Conservation (phyloP, 2,113 vertebrate genomes). For the Halcyon senegalensis region DNA sequence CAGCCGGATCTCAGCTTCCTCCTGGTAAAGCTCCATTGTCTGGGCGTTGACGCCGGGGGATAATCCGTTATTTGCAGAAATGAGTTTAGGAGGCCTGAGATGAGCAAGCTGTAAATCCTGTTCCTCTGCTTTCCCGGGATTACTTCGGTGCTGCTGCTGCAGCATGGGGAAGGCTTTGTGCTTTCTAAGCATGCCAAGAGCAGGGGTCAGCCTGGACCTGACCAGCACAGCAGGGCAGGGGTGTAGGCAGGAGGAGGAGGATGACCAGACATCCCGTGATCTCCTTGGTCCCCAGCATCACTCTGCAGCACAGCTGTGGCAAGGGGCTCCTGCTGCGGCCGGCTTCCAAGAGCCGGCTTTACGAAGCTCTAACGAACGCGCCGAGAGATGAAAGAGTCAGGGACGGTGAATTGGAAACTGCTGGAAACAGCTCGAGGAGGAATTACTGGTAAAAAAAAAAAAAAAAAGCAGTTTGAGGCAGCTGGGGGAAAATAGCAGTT, state of each 20-base stretch:
- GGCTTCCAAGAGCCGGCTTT: not conserved
- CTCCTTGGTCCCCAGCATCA: not conserved
- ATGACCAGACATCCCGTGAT: not conserved
- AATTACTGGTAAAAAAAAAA: not conserved
- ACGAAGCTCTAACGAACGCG: not conserved
- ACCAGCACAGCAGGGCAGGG: not conserved
- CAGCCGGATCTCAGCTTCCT: not conserved
- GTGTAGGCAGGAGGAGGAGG: not conserved
- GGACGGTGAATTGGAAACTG: not conserved
- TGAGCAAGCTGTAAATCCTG: conserved; percentile 26
- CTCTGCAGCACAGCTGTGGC: not conserved
- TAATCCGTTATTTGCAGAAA: conserved; percentile 29
- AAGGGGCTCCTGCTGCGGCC: not conserved
- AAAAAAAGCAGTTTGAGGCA: not conserved
- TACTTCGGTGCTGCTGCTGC: not conserved
- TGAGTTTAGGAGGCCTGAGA: conserved; percentile 22
- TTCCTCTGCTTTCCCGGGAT: not conserved
- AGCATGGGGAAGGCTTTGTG: not conserved
- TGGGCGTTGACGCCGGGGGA: not conserved
- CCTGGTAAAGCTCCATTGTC: not conserved
- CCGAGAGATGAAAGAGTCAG: not conserved
- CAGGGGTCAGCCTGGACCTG: not conserved
- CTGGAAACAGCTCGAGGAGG: not conserved
- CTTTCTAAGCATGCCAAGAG: not conserved
- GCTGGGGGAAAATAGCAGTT: not conserved